phyloP scores from a whole-genome alignment of 2,113 vertebrate genomes.

The Pelvicachromis taeniatus region DNA sequence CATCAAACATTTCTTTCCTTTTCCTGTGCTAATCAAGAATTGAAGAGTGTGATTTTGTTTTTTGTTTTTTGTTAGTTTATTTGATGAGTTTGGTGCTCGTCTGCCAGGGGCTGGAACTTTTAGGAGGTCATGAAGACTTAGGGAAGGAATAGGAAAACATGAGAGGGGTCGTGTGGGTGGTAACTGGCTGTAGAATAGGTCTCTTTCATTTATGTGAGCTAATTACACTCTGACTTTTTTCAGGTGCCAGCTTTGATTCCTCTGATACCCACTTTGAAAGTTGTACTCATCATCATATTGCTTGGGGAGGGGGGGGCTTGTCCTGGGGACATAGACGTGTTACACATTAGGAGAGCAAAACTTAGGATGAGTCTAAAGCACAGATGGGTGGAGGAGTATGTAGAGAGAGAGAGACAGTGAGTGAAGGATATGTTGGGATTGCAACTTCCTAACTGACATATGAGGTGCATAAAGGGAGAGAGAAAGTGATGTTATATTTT shows the following conservation, averaged over 20 bases:
- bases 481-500: not conserved
- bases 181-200: not conserved
- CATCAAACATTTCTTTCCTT: conserved; percentile 12
- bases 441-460: not conserved
- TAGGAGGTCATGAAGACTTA: not conserved
- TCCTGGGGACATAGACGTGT: conserved; percentile 36
- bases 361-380: not conserved
- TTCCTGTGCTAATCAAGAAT: conserved; percentile 40
- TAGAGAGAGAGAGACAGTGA: not conserved
- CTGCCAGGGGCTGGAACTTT: conserved; percentile 7
- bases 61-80: conserved; percentile 38
- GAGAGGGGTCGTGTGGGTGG: not conserved
- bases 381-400: not conserved
- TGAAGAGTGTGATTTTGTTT: conserved; percentile 33
- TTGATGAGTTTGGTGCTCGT: not conserved
- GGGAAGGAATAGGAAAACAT: not conserved
- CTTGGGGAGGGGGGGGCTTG: not conserved
- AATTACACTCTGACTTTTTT: conserved; percentile 20
- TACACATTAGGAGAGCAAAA: conserved; percentile 44
- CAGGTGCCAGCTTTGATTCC: conserved; percentile 17
- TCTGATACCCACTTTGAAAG: not conserved
- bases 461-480: not conserved
- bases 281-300: not conserved
- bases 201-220: conserved; percentile 41
- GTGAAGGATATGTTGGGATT: not conserved